Evolutionary conservation across 1,140 invertebrate genomes (phyloP).

Genomic region (Camponotus floridanus): DNA sequence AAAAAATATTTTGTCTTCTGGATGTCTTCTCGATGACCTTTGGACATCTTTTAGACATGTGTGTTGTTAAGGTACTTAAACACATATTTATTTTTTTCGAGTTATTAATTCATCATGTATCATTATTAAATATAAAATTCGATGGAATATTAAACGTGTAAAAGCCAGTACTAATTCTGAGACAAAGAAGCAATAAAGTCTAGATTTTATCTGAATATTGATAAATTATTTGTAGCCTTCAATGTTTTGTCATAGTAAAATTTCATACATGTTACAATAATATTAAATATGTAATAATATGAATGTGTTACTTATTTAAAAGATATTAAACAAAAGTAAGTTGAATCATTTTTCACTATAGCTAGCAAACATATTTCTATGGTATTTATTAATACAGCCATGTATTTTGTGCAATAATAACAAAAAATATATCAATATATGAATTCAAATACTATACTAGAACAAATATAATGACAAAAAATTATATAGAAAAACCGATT

Average conservation of each 20-base stretch:
- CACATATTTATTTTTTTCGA: not conserved
- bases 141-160: not conserved
- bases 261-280: not conserved
- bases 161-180: not conserved
- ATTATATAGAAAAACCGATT: no score
- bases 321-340: not conserved
- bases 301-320: conserved; percentile 6
- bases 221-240: not conserved
- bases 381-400: not conserved
- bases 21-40: no score
- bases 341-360: not conserved
- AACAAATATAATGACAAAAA: no score
- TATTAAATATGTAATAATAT: not conserved
- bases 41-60: no score
- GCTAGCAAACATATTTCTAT: not conserved
- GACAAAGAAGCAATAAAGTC: conserved; percentile 1
- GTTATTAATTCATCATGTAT: not conserved
- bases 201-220: not conserved
- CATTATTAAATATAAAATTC: not conserved
- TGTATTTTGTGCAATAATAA: not conserved
- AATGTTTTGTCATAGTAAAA: not conserved
- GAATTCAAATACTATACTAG: not conserved
- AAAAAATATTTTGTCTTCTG: no score
- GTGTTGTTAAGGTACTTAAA: no score
- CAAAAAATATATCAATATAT: not conserved